Evolutionary conservation across 2,113 vertebrate genomes (phyloP).

Genomic region (Chamaea fasciata): DNA sequence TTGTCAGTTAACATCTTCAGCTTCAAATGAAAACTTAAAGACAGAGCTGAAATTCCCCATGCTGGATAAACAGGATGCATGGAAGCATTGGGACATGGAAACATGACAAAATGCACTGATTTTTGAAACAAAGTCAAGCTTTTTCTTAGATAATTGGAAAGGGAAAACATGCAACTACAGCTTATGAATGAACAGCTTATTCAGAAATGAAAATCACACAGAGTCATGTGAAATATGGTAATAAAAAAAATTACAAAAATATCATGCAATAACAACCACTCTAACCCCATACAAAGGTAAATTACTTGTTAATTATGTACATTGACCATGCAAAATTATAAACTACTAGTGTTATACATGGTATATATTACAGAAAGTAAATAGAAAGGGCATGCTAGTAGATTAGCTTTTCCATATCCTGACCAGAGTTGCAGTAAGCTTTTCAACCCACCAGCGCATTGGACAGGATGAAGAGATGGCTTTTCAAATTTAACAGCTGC

Average conservation of each 20-base stretch:
- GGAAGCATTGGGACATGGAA: constrained; percentile 73
- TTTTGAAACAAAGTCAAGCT: constrained; percentile 69
- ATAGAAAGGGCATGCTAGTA: background rate
- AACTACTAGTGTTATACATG: constrained; percentile 2
- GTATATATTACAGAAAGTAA: constrained; percentile 35
- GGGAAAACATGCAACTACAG: constrained; percentile 64
- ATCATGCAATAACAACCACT: constrained; percentile 21
- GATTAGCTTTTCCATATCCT: constrained; percentile 24
- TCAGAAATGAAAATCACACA: constrained; percentile 32
- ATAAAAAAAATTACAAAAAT: constrained; percentile 57
- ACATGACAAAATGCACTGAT: constrained; percentile 73
- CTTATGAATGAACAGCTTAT: constrained; percentile 49
- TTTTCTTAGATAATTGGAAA: constrained; percentile 58
- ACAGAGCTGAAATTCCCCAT: constrained; percentile 78
- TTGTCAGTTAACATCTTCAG: constrained; percentile 70
- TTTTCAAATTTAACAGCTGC: background rate
- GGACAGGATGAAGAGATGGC: background rate
- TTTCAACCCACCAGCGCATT: constrained; percentile 32
- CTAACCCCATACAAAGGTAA: constrained; percentile 21
- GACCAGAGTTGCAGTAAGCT: constrained; percentile 68
- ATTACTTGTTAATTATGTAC: constrained; percentile 17
- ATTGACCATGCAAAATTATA: background rate
- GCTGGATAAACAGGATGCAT: constrained; percentile 76
- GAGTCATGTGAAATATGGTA: constrained; percentile 24
- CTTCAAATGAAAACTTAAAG: constrained; percentile 76